Percentiles rank a stretch among this genome's conserved stretches.
phyloP scores from a whole-genome alignment of 2,797 vertebrate genomes.

The Acanthurus lineatus region DNA sequence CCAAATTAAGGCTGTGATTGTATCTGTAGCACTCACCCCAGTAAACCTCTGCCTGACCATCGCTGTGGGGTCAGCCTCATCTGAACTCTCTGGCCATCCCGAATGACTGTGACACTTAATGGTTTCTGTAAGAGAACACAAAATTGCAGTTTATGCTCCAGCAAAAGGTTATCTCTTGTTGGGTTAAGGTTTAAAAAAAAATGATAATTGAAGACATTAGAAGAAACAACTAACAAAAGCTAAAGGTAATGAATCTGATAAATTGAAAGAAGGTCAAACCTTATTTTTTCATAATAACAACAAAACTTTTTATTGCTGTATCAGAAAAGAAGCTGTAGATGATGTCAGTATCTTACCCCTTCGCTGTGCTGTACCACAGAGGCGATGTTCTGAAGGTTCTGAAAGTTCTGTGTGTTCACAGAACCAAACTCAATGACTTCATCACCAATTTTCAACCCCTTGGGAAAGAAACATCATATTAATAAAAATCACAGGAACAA shows the following conservation, averaged over 20 bases:
- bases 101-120: conserved; percentile 88
- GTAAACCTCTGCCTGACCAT: conserved; percentile 94
- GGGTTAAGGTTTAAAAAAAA: too few species aligned
- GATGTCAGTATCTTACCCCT: conserved; percentile 86
- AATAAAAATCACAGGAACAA: not conserved
- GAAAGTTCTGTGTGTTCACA: conserved; percentile 92
- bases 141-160: not conserved
- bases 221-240: too few species aligned
- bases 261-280: not conserved
- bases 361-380: conserved; percentile 95
- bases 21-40: conserved; percentile 87
- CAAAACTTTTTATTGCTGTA: not conserved
- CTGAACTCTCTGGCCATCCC: conserved; percentile 86
- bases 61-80: conserved; percentile 91
- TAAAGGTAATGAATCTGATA: not conserved
- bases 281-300: not conserved
- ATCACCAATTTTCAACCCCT: conserved; percentile 94
- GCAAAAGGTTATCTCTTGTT: not conserved
- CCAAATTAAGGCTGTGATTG: not conserved
- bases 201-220: too few species aligned
- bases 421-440: conserved; percentile 95
- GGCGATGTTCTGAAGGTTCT: conserved; percentile 92
- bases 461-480: conserved; percentile 32
- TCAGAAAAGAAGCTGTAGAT: not conserved
- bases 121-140: conserved; percentile 85